phyloP scores from a whole-genome alignment of 2,113 vertebrate species.

The Onychostoma macrolepis region DNA sequence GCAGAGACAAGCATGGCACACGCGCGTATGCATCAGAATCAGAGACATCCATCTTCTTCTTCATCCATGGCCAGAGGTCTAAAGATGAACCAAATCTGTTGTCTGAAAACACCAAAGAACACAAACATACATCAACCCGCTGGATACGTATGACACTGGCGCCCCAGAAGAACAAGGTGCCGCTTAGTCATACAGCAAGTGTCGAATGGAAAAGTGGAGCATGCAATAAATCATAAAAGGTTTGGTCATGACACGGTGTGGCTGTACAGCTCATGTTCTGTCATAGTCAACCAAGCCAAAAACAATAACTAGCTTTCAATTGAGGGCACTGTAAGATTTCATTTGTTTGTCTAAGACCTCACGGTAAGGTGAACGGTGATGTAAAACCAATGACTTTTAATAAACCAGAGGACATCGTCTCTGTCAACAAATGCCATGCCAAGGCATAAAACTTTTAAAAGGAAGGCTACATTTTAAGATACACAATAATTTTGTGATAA shows the following conservation, averaged over 20 bases:
- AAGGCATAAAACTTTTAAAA: not conserved
- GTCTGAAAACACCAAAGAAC: conserved; percentile 28
- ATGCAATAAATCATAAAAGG: conserved; percentile 44
- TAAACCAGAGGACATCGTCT: not conserved
- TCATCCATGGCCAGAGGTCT: not conserved
- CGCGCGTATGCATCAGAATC: not conserved
- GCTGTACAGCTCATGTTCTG: conserved; percentile 36
- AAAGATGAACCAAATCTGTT: not conserved
- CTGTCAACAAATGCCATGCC: conserved; percentile 8
- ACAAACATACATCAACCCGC: conserved; percentile 13
- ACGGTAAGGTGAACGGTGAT: conserved; percentile 33
- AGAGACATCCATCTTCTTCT: conserved; percentile 13
- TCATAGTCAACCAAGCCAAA: conserved; percentile 35
- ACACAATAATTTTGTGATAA: not conserved
- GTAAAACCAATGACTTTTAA: conserved; percentile 39
- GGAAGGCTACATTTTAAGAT: not conserved
- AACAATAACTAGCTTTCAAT: conserved; percentile 39
- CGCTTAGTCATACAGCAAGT: conserved; percentile 25
- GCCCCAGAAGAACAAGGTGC: conserved; percentile 15
- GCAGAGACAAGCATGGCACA: conserved; percentile 11
- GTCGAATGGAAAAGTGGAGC: conserved; percentile 38
- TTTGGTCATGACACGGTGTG: conserved; percentile 40
- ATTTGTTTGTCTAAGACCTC: conserved; percentile 37
- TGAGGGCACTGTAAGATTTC: conserved; percentile 22
- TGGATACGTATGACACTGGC: conserved; percentile 6